Evolutionary conservation across 2,888 invertebrate species (phyloP), one percentile per base, ranked within the genome.

Genomic region (Cephus spinipes): DNA sequence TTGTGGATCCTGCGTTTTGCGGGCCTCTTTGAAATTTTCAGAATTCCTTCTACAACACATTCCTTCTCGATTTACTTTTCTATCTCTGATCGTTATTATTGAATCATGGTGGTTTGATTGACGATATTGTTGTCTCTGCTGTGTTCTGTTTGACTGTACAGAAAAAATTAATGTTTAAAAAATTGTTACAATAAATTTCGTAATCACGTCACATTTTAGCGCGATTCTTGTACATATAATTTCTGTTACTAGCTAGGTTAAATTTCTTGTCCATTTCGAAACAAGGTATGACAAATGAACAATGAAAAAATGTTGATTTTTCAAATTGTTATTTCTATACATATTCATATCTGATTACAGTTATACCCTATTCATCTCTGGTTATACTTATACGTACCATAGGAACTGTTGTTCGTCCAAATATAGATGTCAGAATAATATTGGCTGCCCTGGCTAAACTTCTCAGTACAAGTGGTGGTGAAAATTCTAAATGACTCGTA

Each of bases 391-490:
- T 55, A 11, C 30, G 12, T 32, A 23, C 31, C 32, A 30, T 71
- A 32, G 6, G 71, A 71, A 30, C 32, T 32, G 33, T 71, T 3
- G 78, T 23, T 73, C 69, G 79, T 75, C 82, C 82, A 73, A 83
- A 80, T n/a, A 83, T 82, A 30, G 82, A 79, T 11, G 82, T 73
- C 36, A 83, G 35, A 68, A 81, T 75, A 40, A 79, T 77, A 77
- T 82, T 82, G 4, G 81, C 81, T 30, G 81, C 81, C 68, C 78
- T 83, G 1, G 81, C 83, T 32, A 83, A 79, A 12, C 79, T 80
- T 73, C 77, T 82, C 12, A 83, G 32, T 73, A 83, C 76, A 30
- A 80, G 79, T 73, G 80, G 79, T 69, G 83, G 69, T 23, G 73
- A 69, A 68, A 79, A 76, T 74, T 75, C 75, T 35, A 78, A 55